Percentiles rank a stretch among this genome's conserved stretches.
These are phyloP conservation scores for Palythoa grandis DNA, from an alignment of 92 coral and sea anemone species.

Conservation along the genomic window DNA sequence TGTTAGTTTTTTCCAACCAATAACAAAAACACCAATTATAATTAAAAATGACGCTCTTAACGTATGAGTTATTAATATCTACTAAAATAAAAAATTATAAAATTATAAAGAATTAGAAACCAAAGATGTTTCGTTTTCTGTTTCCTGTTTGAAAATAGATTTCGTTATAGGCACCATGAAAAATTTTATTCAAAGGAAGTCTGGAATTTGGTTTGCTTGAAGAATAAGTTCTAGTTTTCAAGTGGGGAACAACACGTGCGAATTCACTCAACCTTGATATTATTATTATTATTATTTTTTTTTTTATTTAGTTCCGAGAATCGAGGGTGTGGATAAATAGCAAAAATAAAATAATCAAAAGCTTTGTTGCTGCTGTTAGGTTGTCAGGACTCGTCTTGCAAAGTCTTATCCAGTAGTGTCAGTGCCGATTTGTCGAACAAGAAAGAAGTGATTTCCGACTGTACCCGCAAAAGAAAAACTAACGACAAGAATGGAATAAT, in stretches of 20 bases:
- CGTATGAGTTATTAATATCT: neutral
- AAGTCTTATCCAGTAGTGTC: too few species aligned
- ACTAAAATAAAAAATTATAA: neutral
- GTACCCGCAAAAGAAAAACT: neutral
- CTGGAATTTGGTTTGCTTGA: too few species aligned
- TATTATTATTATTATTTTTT: neutral
- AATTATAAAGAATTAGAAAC: neutral
- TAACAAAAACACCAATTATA: neutral
- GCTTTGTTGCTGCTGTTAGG: neutral
- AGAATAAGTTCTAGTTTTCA: neutral
- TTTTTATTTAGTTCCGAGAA: slow-evolving; percentile 9
- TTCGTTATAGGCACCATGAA: neutral
- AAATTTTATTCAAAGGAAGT: neutral
- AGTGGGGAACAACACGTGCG: neutral
- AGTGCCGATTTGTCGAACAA: too few species aligned
- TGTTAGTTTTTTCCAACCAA: neutral
- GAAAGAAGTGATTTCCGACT: neutral
- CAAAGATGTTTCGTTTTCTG: neutral
- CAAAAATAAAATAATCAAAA: neutral
- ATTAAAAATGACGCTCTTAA: neutral
- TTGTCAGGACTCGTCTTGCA: too few species aligned
- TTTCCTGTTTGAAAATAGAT: neutral
- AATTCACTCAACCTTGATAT: slow-evolving; percentile 6
- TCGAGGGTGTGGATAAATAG: neutral
- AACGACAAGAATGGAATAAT: neutral